A percentile compares a stretch with the other conserved stretches of the same genome.
These are phyloP conservation scores for Rhopalosiphum nymphaeae DNA, from an alignment of 2,888 invertebrate species.

Conservation along the genomic window DNA sequence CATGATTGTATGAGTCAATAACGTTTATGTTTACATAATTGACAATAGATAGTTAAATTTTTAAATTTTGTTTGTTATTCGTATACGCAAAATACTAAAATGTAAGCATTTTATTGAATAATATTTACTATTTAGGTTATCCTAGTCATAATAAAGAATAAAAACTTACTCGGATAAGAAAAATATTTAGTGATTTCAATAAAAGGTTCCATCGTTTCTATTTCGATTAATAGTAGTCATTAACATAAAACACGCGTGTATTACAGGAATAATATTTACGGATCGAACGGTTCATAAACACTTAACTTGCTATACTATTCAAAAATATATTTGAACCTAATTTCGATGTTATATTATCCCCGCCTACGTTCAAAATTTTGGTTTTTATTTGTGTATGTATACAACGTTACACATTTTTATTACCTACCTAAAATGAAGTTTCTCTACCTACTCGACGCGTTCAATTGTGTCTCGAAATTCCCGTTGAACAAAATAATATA, in stretches of 20 bases:
- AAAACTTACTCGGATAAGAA: conserved; percentile 46
- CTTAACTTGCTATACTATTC: conserved; percentile 25
- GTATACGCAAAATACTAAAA: conserved; percentile 10
- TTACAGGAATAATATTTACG: background rate
- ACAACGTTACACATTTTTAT: conserved; percentile 16
- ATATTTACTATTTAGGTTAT: conserved; percentile 57
- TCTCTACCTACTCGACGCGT: background rate
- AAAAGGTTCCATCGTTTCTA: conserved; percentile 42
- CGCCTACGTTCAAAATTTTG: background rate
- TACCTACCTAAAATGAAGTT: conserved; percentile 33
- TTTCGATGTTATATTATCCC: conserved; percentile 19
- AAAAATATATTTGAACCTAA: conserved; percentile 33
- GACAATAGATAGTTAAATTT: conserved; percentile 23
- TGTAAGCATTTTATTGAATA: conserved; percentile 38
- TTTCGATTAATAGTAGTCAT: background rate
- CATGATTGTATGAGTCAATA: conserved; percentile 46
- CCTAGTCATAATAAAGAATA: conserved; percentile 34
- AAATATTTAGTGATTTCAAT: conserved; percentile 21
- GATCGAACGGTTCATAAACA: background rate
- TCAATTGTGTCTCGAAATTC: conserved; percentile 41
- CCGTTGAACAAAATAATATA: conserved; percentile 7
- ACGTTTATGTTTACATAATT: conserved; percentile 43
- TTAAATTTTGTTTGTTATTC: conserved; percentile 20
- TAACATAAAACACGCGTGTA: background rate
- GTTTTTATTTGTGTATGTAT: background rate